Conservation (phyloP, 2,113 vertebrate species). For the Poeciliopsis prolifica region DNA sequence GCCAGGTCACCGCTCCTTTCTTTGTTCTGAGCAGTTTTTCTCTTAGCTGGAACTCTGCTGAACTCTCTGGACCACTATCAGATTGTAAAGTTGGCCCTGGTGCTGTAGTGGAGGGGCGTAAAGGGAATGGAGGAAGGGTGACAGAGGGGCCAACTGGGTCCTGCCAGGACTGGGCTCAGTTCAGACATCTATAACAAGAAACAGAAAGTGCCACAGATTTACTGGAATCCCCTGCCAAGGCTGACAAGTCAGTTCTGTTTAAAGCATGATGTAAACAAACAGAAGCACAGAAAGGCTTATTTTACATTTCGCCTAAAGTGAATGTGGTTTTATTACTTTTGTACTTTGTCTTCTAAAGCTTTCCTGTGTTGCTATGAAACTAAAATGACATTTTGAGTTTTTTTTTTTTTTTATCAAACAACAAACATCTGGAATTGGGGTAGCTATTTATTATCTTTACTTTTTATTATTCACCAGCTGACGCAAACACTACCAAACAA, state of each 20-base stretch:
- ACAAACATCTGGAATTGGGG: no score
- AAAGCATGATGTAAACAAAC: conserved; percentile 51
- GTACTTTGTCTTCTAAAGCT: neutral
- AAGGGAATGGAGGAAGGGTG: conserved; percentile 20
- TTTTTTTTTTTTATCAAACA: no score
- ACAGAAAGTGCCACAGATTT: conserved; percentile 50
- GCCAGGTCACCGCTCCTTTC: conserved; percentile 47
- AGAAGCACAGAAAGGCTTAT: conserved; percentile 12
- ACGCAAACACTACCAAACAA: no score
- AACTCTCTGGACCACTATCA: conserved; percentile 52
- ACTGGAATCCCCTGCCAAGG: conserved; percentile 17
- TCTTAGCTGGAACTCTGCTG: conserved; percentile 33
- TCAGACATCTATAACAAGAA: conserved; percentile 51
- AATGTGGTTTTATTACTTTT: neutral
- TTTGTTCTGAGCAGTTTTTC: conserved; percentile 61
- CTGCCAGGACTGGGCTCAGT: conserved; percentile 24
- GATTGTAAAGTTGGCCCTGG: conserved; percentile 40
- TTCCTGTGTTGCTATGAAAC: neutral
- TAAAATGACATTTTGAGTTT: neutral
- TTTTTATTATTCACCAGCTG: no score
- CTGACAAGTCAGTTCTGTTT: conserved; percentile 39
- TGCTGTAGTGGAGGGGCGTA: conserved; percentile 27
- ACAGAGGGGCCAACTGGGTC: conserved; percentile 18
- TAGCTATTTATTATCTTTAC: no score
- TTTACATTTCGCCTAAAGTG: conserved; percentile 4